Evolutionary conservation across 23 tunicate species (phyloP).

Genomic region (Halocynthia roretzi): DNA sequence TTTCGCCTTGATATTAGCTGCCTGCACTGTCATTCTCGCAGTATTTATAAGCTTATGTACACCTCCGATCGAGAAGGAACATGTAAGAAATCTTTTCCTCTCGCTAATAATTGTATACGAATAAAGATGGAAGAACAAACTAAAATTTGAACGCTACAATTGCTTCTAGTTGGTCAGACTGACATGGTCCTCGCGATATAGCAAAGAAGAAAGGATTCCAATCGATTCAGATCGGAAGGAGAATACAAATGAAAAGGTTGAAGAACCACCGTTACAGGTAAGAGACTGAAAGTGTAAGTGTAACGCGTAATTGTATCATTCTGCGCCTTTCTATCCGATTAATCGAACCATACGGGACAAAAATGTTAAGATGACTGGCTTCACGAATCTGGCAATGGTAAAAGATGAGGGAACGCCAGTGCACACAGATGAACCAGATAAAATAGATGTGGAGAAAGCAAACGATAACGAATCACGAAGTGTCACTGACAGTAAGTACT

Average conservation of each 20-base stretch:
- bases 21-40: conserved; percentile 51
- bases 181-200: conserved; percentile 23
- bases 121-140: neutral
- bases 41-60: conserved; percentile 56
- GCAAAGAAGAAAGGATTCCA: conserved; percentile 14
- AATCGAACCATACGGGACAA: no score
- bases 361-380: no score
- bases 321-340: no score
- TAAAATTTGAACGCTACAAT: neutral
- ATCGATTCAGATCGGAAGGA: conserved; percentile 2
- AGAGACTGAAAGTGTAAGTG: no score
- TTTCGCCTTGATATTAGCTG: conserved; percentile 80
- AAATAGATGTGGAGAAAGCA: no score
- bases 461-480: no score
- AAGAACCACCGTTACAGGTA: no score
- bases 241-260: neutral
- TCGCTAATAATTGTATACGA: neutral
- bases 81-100: conserved; percentile 21
- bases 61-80: conserved; percentile 44
- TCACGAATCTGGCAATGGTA: no score
- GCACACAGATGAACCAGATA: no score
- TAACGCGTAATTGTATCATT: no score
- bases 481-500: no score
- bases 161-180: conserved; percentile 16
- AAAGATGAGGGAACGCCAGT: no score